Evolutionary conservation across 2,113 vertebrate species (phyloP), one percentile per base, ranked within the genome.

Genomic region (Tenrec ecaudatus): DNA sequence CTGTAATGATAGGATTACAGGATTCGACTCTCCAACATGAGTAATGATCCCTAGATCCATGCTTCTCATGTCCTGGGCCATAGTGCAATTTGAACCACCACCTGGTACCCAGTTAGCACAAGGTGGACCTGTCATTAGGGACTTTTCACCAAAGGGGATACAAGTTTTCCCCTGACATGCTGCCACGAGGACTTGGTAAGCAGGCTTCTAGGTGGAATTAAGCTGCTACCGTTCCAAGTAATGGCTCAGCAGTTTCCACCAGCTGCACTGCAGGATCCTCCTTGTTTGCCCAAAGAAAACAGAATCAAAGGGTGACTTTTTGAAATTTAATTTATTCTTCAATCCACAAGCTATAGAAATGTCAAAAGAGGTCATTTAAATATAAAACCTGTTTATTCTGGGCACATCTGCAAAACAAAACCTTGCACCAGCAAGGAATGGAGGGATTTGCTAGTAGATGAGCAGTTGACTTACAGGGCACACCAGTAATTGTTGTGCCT

Each of bases 301-400:
- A 66, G 38, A 89, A 83, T 64, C 27, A 27, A 79, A 81, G 16
- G 20, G 85, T 79, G 38, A 62, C 25, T 78, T 92, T 68, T 73
- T 33, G 66, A 92, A 92, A 79, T 90, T 68, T 81, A 76, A 91
- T 88, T 82, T 90, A 1, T 33, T 76, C 22, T 85, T 88, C 43
- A 90, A 69, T 62, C 16, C 84, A 11, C 2, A 82, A 68, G 27
- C 82, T 58, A 85, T 2, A 85, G 10, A 91, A 89, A 94, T 83
- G 53, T 87, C 71, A 58, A 25, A 80, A 91, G 66, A 84, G 14
- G 47, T 84, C 25, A 79, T 47, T 64, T 83, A 77, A 79, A 9
- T 47, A 82, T 84, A 78, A 76, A 88, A 68, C 2, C 17, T 87
- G 1, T 38, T 89, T 71, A 71, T 40, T 71, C 33, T 64, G 15